A percentile compares a stretch with the other conserved stretches of the same genome.
Conservation (phyloP, 2,888 invertebrate genomes). For the Megalurothrips usitatus region DNA sequence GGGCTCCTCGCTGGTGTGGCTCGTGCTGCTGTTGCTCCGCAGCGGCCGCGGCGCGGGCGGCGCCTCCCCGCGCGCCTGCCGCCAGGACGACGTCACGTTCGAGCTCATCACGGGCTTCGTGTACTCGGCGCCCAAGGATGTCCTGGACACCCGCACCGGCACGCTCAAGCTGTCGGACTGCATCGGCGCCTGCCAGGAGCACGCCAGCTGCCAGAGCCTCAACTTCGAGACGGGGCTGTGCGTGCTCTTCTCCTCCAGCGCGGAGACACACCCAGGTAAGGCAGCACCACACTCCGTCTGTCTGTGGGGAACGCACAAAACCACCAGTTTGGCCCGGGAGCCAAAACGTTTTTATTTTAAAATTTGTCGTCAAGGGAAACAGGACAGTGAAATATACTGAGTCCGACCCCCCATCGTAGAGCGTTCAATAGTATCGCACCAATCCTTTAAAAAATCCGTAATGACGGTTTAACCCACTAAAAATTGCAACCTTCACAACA, state of each 20-base stretch:
- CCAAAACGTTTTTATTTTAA: too few species aligned
- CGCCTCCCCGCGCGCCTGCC: slow-evolving; percentile 13
- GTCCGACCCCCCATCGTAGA: too few species aligned
- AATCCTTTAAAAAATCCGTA: too few species aligned
- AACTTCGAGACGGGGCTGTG: slow-evolving; percentile 48
- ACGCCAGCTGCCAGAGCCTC: slow-evolving; percentile 43
- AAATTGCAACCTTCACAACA: too few species aligned
- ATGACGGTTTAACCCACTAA: too few species aligned
- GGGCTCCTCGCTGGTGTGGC: background rate
- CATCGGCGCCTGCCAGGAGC: slow-evolving; percentile 43
- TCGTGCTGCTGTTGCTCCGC: background rate
- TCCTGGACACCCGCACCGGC: slow-evolving; percentile 37
- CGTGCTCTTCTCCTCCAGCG: slow-evolving; percentile 45
- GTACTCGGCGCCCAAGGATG: slow-evolving; percentile 32
- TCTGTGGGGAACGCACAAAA: too few species aligned
- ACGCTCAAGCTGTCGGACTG: slow-evolving; percentile 45
- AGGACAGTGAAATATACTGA: too few species aligned
- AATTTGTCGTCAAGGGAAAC: too few species aligned
- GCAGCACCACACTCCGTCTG: too few species aligned
- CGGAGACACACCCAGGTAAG: slow-evolving; percentile 42
- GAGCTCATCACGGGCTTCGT: slow-evolving; percentile 36
- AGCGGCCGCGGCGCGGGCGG: background rate
- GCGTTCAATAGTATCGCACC: too few species aligned
- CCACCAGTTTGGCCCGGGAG: too few species aligned
- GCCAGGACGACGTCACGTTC: slow-evolving; percentile 33